A percentile compares a stretch with the other conserved stretches of the same genome.
These are phyloP conservation scores for Diplodus puntazzo DNA, from an alignment of 2,797 vertebrate genomes.

Conservation along the genomic window DNA sequence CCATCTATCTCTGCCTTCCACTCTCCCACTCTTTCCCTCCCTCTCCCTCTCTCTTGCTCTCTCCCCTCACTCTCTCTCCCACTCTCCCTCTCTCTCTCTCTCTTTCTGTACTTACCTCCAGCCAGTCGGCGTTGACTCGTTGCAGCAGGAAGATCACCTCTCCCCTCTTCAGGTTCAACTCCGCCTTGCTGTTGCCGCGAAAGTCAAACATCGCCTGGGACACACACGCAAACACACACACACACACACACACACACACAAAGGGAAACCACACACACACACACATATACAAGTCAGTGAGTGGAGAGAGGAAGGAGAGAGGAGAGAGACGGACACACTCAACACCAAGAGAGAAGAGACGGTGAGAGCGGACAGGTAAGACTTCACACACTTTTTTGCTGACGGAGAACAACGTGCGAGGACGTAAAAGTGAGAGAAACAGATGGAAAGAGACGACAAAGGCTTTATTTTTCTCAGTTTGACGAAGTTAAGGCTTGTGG, in stretches of 20 bases:
- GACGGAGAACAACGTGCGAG: slow-evolving; percentile 1
- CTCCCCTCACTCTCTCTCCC: slow-evolving; percentile 4
- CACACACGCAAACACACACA: slow-evolving; percentile 44
- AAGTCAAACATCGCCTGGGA: slow-evolving; percentile 95
- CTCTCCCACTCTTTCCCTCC: slow-evolving; percentile 18
- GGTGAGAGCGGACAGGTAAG: slow-evolving; percentile 72
- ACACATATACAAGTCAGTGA: slow-evolving; percentile 50
- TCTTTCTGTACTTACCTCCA: slow-evolving; percentile 88
- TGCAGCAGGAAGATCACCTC: slow-evolving; percentile 95
- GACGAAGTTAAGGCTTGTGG: neutral
- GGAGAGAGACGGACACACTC: slow-evolving; percentile 50
- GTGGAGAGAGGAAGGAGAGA: slow-evolving; percentile 49
- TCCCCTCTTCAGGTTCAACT: slow-evolving; percentile 92
- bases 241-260: slow-evolving; percentile 34
- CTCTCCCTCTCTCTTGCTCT: slow-evolving; percentile 20
- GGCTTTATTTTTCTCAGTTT: neutral
- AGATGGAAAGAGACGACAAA: neutral
- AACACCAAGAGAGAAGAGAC: slow-evolving; percentile 60
- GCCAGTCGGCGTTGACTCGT: slow-evolving; percentile 94
- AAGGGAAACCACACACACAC: slow-evolving; percentile 18
- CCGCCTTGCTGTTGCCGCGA: slow-evolving; percentile 88
- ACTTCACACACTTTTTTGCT: slow-evolving; percentile 31
- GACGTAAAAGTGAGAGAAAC: neutral
- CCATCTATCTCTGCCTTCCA: slow-evolving; percentile 13
- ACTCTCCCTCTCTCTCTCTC: slow-evolving; percentile 14